phyloP scores from a whole-genome alignment of 2,797 vertebrate genomes.

The Hydrocynus forskahlii region DNA sequence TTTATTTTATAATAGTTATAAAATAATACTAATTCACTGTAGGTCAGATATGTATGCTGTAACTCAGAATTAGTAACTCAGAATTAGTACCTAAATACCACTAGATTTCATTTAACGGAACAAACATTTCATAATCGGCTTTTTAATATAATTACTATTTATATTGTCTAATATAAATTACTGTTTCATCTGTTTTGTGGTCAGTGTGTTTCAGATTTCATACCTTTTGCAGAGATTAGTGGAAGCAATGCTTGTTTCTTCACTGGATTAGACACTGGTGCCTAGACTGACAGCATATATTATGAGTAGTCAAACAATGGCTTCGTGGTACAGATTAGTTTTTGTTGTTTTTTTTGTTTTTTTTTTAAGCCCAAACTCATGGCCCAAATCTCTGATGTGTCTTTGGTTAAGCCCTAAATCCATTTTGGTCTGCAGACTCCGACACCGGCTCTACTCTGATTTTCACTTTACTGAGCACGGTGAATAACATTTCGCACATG shows the following conservation, averaged over 20 bases:
- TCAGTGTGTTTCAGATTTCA: too few species aligned
- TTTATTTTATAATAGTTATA: background rate
- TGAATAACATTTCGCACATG: constrained; percentile 56
- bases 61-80: background rate
- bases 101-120: too few species aligned
- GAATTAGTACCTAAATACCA: too few species aligned
- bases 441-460: constrained; percentile 25
- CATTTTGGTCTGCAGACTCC: constrained; percentile 42
- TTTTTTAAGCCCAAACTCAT: constrained; percentile 33
- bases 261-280: background rate
- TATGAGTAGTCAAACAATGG: constrained; percentile 29
- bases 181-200: background rate
- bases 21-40: background rate
- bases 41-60: background rate
- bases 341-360: background rate
- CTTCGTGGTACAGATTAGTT: constrained; percentile 59
- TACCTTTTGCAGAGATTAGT: background rate
- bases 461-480: constrained; percentile 55
- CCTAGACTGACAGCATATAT: background rate
- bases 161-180: background rate
- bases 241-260: background rate
- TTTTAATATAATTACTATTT: background rate
- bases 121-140: too few species aligned
- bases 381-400: constrained; percentile 47
- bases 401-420: constrained; percentile 67